A percentile compares a stretch with the other conserved stretches of the same genome.
These are phyloP conservation scores for Acronicta alni DNA, from an alignment of 2,888 invertebrate species.

Conservation along the genomic window DNA sequence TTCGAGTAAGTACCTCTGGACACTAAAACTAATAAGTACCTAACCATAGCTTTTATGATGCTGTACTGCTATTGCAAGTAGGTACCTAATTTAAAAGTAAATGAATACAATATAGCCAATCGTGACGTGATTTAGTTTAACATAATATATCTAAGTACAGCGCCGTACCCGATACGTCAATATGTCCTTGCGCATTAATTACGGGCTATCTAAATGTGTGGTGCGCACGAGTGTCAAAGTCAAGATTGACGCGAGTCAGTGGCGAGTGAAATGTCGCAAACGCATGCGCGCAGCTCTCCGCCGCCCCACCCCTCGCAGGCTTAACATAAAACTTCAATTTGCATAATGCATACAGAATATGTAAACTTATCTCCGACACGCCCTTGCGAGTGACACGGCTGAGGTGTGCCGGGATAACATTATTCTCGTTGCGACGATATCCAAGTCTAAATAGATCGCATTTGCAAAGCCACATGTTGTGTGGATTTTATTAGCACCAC, in stretches of 20 bases:
- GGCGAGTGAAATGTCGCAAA: constrained; percentile 71
- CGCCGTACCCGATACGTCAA: constrained; percentile 37
- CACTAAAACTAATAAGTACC: too few relatives aligned
- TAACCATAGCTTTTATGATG: too few relatives aligned
- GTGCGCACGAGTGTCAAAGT: constrained; percentile 61
- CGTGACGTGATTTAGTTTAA: constrained; percentile 36
- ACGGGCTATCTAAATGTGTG: constrained; percentile 55
- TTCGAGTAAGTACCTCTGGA: too few relatives aligned
- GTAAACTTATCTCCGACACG: constrained; percentile 87
- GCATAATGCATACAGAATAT: constrained; percentile 89
- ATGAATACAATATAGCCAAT: constrained; percentile 2
- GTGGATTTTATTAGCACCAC: constrained; percentile 71
- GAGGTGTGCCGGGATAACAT: constrained; percentile 87
- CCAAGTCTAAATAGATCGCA: constrained; percentile 85
- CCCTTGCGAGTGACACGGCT: constrained; percentile 85
- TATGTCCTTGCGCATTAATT: constrained; percentile 57
- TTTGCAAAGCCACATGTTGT: constrained; percentile 78
- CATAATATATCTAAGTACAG: constrained; percentile 38
- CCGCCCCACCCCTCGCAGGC: constrained; percentile 63
- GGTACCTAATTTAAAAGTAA: not conserved
- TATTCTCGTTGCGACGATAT: constrained; percentile 84
- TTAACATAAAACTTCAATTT: constrained; percentile 88
- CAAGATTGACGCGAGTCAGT: constrained; percentile 68
- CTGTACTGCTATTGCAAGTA: too few relatives aligned
- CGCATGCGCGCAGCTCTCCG: constrained; percentile 57